Evolutionary conservation across 2,797 vertebrate species (phyloP).

Genomic region (Falco columbarius): DNA sequence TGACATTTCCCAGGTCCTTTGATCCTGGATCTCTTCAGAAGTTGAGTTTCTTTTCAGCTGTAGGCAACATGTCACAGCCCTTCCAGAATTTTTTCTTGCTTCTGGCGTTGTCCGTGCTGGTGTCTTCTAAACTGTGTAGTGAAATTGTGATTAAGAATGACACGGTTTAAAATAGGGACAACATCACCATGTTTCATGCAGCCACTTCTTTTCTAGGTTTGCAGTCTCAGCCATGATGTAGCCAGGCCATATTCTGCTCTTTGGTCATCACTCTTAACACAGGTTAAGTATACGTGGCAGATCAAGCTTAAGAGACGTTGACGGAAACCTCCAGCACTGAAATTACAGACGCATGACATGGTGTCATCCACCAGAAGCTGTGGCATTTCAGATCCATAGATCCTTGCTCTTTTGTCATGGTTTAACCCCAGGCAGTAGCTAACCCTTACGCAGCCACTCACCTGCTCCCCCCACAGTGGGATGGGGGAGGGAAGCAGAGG

Average conservation of each 20-base stretch:
- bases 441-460: not conserved
- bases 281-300: not conserved
- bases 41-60: not conserved
- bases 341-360: not conserved
- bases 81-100: not conserved
- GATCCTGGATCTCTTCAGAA: not conserved
- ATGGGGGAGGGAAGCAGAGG: not conserved
- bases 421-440: not conserved
- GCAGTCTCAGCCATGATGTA: not conserved
- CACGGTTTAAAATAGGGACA: not conserved
- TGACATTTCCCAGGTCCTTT: conserved; percentile 14
- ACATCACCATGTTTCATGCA: not conserved
- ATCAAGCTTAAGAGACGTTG: not conserved
- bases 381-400: not conserved
- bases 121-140: not conserved
- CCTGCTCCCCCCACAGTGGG: not conserved
- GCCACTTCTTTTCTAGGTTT: not conserved
- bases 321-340: not conserved
- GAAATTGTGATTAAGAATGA: not conserved
- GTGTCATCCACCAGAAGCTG: not conserved
- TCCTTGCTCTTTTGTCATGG: not conserved
- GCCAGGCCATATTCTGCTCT: not conserved
- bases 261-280: not conserved
- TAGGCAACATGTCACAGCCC: not conserved
- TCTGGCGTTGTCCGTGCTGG: not conserved